phyloP scores from a whole-genome alignment of 1,140 invertebrate genomes.

The Drosophila grimshawi region DNA sequence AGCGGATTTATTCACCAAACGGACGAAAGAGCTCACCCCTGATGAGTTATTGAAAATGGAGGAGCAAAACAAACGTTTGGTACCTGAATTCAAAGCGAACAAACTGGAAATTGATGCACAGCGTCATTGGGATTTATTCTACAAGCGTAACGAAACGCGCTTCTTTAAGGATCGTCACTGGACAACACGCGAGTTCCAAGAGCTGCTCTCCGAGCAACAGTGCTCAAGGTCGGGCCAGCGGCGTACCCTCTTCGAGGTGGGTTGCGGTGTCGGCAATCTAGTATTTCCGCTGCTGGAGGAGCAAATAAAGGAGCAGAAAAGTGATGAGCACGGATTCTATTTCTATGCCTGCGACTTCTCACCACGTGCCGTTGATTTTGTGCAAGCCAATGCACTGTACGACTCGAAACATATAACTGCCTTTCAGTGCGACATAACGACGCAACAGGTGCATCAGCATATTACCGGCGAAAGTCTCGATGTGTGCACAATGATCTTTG shows the following conservation, averaged over 20 bases:
- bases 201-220: constrained; percentile 88
- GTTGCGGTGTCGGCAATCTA: constrained; percentile 99
- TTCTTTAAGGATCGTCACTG: constrained; percentile 99
- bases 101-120: constrained; percentile 94
- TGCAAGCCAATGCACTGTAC: constrained; percentile 88
- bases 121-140: constrained; percentile 99
- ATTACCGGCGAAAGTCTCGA: constrained; percentile 88
- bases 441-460: constrained; percentile 86
- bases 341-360: constrained; percentile 97
- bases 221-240: not conserved
- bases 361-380: constrained; percentile 93
- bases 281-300: constrained; percentile 96
- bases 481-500: constrained; percentile 97
- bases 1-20: constrained; percentile 54
- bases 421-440: constrained; percentile 91
- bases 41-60: constrained; percentile 87
- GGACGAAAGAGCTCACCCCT: constrained; percentile 84
- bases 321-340: constrained; percentile 87
- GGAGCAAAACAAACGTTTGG: constrained; percentile 89
- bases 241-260: constrained; percentile 91
- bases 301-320: constrained; percentile 84
- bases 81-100: constrained; percentile 91
- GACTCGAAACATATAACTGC: constrained; percentile 87
- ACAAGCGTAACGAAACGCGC: constrained; percentile 95
- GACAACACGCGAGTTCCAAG: constrained; percentile 97